Conservation (phyloP, 2,888 invertebrate genomes). For the Lepidocyrtoides sp. region DNA sequence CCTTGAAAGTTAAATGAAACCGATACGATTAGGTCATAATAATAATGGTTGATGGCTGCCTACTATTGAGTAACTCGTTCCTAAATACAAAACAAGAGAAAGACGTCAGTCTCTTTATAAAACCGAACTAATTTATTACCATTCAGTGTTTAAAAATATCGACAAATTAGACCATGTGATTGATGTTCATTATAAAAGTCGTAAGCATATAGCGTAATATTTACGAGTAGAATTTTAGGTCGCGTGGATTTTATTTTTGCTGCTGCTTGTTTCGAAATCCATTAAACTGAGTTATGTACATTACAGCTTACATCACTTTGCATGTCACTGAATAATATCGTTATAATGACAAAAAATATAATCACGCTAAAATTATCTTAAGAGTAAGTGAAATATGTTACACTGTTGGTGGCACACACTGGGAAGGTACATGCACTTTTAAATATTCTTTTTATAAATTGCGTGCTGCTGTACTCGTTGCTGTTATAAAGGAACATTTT, state of each 20-base stretch:
- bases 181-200: background rate
- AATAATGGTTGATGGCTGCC: background rate
- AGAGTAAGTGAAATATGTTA: no score
- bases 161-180: background rate
- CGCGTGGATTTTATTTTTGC: slow-evolving; percentile 22
- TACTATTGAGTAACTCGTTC: background rate
- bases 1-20: slow-evolving; percentile 27
- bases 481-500: no score
- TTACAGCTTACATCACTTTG: background rate
- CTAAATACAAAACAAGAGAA: background rate
- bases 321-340: slow-evolving; percentile 18
- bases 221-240: slow-evolving; percentile 22
- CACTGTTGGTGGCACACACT: background rate
- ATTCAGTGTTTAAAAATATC: background rate
- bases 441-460: no score
- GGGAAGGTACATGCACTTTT: background rate
- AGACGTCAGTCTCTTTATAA: background rate
- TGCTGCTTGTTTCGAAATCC: background rate
- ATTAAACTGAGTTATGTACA: background rate
- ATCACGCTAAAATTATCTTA: background rate
- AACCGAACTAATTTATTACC: slow-evolving; percentile 23
- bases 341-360: slow-evolving; percentile 14
- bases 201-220: no score
- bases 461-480: no score
- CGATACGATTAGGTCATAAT: background rate